Base-by-base conservation (phyloP, 2,797 vertebrate genomes). In the Champsocephalus esox region DNA sequence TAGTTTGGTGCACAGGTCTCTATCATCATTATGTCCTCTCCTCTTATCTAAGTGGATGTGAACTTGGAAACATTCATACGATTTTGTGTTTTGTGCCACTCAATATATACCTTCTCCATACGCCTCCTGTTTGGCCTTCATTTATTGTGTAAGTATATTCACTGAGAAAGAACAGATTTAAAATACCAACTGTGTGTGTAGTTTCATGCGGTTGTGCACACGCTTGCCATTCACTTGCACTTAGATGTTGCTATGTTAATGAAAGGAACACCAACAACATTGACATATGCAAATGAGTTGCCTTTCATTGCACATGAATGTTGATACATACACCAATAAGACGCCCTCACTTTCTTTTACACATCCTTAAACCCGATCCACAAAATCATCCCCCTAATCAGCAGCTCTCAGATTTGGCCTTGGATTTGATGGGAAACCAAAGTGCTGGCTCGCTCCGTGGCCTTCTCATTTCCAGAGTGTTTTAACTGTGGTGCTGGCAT, bases 391-490 rank as follows among this genome's bases (percentile, higher is more conserved):
- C 38, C 58, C 17, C 48, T 70, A 69, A 80, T 84, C 75, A 54
- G 41, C 16, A 13, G 54, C 65, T 34, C 58, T 6, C 34, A 38
- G 34, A 38, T 38, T 9, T 4, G 32, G 70, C 73, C 65, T 79
- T 45, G 49, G 67, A 21, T 80, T 75, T 62, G 11, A 64, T 67
- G 45, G 9, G 63, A 66, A 58, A 69, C 43, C 49, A 66, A 78
- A 73, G 63, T 54, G 14, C 49, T 49, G 24, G 52, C 17, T 49
- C 10, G 6, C 61, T 71, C 46, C 14, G 19, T 45, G 51, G 75
- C 75, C 70, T 65, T 70, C 66, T 79, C 66, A 28, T 72, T 81
- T 46, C 41, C 63, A 49, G 43, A 67, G 13, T 71, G 55, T 81
- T 79, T 76, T 61, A 71, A 77, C 65, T 14, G 12, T 2, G 44